Conservation (phyloP, 2,888 invertebrate genomes). For the Steinernema scapterisci region DNA sequence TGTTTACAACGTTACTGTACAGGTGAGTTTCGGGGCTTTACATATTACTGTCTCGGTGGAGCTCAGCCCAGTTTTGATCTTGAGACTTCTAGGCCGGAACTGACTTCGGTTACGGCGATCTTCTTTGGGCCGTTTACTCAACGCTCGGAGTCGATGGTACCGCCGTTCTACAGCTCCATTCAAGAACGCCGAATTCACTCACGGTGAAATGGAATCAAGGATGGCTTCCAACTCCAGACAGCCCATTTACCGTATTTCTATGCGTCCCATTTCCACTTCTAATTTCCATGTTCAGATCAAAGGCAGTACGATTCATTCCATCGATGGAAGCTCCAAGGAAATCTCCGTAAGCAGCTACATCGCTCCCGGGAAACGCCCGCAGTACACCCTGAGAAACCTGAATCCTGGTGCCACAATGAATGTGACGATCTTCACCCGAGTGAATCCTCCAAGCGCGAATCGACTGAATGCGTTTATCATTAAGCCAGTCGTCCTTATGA, state of each 20-base stretch:
- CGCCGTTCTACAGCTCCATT: slow-evolving; percentile 41
- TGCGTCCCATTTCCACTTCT: too few relatives aligned
- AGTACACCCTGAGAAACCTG: slow-evolving; percentile 2
- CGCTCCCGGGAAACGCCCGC: neutral
- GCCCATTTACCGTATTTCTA: slow-evolving; percentile 47
- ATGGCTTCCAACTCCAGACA: slow-evolving; percentile 46
- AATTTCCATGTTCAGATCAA: slow-evolving; percentile 47
- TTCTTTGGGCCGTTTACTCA: slow-evolving; percentile 50
- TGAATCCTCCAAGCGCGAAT: neutral
- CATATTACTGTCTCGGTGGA: too few relatives aligned
- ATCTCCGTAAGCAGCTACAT: slow-evolving; percentile 33
- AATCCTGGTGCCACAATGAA: slow-evolving; percentile 23
- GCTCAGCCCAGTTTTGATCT: too few relatives aligned
- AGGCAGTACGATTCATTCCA: slow-evolving; percentile 50
- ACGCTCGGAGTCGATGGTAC: slow-evolving; percentile 43
- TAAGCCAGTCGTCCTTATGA: slow-evolving; percentile 34
- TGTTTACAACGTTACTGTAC: slow-evolving; percentile 54
- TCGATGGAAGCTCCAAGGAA: slow-evolving; percentile 50
- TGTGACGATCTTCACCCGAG: neutral
- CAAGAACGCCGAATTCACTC: slow-evolving; percentile 51
- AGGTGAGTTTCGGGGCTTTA: too few relatives aligned
- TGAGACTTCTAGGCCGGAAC: slow-evolving; percentile 53
- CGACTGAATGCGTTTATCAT: neutral
- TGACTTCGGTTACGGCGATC: slow-evolving; percentile 54
- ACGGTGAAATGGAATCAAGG: slow-evolving; percentile 52